Percentiles rank a stretch among this genome's conserved stretches.
phyloP scores from a whole-genome alignment of 2,888 invertebrate genomes.

The Isotomurus palustris region DNA sequence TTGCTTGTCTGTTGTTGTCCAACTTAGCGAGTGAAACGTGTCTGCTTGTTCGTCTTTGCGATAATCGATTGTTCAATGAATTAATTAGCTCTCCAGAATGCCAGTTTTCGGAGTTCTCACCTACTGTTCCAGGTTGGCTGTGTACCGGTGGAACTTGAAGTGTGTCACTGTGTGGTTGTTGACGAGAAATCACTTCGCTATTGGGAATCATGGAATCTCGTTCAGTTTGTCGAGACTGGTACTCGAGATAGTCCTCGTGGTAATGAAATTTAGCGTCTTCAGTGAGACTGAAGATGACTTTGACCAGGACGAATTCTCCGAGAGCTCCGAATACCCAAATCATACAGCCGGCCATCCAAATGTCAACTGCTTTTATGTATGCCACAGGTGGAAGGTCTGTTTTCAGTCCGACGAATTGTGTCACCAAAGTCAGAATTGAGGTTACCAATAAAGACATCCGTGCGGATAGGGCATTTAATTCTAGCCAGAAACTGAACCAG shows the following conservation, averaged over 20 bases:
- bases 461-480: conserved; percentile 76
- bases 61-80: too few species aligned
- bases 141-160: too few species aligned
- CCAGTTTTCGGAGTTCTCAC: too few species aligned
- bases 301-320: conserved; percentile 77
- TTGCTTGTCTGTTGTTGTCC: conserved; percentile 49
- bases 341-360: conserved; percentile 76
- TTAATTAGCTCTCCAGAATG: too few species aligned
- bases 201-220: too few species aligned
- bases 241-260: conserved; percentile 54
- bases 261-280: conserved; percentile 48
- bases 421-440: conserved; percentile 76
- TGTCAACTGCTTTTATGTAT: conserved; percentile 64
- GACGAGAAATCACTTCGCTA: too few species aligned
- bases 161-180: too few species aligned
- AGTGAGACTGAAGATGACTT: conserved; percentile 68
- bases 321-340: conserved; percentile 78
- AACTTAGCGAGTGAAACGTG: too few species aligned
- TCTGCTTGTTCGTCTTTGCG: too few species aligned
- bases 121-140: too few species aligned
- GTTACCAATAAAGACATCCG: conserved; percentile 74
- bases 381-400: conserved; percentile 81
- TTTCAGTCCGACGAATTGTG: conserved; percentile 76
- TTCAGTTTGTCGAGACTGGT: too few species aligned
- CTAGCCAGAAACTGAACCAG: conserved; percentile 84